Evolutionary conservation across 2,797 vertebrate species (phyloP), one percentile per base, ranked within the genome.

Genomic region (Danio jaintianensis): DNA sequence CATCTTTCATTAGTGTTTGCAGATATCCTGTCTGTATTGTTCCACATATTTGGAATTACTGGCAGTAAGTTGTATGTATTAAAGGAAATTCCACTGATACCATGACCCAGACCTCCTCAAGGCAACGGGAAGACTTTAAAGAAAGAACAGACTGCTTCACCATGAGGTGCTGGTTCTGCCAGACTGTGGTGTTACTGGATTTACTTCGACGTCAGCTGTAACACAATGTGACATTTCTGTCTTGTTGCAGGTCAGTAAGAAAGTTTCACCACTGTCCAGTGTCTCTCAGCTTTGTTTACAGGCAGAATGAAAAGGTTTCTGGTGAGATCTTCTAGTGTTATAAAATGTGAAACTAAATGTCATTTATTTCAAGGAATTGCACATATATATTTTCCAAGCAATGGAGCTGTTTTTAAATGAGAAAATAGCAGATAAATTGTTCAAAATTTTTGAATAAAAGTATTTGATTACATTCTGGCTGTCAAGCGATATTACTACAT

Each of bases 181-280:
- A 68, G 73, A 71, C 58, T 74, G 50, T 80, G 77, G 78, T 73
- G 67, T 56, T 48, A 82, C 29, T 55, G 56, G 63, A 63, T 75
- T 82, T 71, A 81, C 84, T 85, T 62, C 29, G 67, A 64, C 81
- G 85, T 82, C 79, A 83, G 16, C n/a, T 52, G 66, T 84, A 87
- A 88, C 83, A 71, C 62, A 64, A 70, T 81, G 75, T 83, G 84
- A 88, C 81, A 83, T 79, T 84, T 64, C 73, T 85, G 68, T 86
- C 80, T 73, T 79, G 79, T 73, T 67, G 58, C 61, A 64, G 80
- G 84, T 86, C 85, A 69, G 71, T 76, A 62, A 66, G 73, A 77
- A 74, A 75, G 38, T 62, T 55, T 82, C 45, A 52, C 45, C 48
- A 29, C 67, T 85, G 61, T 62, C 55, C 56, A 72, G 55, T 56